Conservation (phyloP, 2,797 vertebrate species). For the Muscicapa comitata region DNA sequence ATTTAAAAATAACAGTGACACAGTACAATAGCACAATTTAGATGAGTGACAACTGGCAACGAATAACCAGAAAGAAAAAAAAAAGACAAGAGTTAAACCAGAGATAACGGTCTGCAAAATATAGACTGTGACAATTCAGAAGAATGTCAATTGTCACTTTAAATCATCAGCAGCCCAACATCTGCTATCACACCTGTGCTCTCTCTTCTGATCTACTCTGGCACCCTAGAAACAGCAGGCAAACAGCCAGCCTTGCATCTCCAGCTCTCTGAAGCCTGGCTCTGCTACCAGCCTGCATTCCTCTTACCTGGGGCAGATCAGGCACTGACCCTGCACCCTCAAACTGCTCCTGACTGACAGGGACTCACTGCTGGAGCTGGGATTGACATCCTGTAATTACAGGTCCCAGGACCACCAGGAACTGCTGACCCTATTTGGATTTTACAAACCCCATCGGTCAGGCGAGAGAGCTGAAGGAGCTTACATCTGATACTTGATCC, state of each 20-base stretch:
- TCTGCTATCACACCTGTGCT: slow-evolving; percentile 66
- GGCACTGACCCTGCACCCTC: not conserved
- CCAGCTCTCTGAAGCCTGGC: not conserved
- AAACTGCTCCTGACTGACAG: slow-evolving; percentile 11
- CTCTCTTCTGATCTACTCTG: slow-evolving; percentile 17
- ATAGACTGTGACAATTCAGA: not conserved
- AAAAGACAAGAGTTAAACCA: not conserved
- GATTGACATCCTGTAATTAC: not conserved
- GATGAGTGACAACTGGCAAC: not conserved
- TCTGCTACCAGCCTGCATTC: not conserved
- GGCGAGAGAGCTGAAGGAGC: slow-evolving; percentile 23
- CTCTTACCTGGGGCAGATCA: not conserved
- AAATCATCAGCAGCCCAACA: slow-evolving; percentile 37
- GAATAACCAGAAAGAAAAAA: not conserved
- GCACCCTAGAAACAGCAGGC: slow-evolving; percentile 34
- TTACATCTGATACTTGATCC: not conserved
- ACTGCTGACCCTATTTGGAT: not conserved
- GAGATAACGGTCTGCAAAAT: not conserved
- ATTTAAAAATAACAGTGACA: slow-evolving; percentile 26
- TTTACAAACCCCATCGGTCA: slow-evolving; percentile 22
- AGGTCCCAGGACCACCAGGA: not conserved
- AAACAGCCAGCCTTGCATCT: not conserved
- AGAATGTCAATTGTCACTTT: slow-evolving; percentile 43
- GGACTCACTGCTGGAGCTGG: not conserved
- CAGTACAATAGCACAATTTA: slow-evolving; percentile 6